A percentile compares a stretch with the other conserved stretches of the same genome.
phyloP scores from a whole-genome alignment of 2,888 invertebrate genomes.

The Byasa hedistus region DNA sequence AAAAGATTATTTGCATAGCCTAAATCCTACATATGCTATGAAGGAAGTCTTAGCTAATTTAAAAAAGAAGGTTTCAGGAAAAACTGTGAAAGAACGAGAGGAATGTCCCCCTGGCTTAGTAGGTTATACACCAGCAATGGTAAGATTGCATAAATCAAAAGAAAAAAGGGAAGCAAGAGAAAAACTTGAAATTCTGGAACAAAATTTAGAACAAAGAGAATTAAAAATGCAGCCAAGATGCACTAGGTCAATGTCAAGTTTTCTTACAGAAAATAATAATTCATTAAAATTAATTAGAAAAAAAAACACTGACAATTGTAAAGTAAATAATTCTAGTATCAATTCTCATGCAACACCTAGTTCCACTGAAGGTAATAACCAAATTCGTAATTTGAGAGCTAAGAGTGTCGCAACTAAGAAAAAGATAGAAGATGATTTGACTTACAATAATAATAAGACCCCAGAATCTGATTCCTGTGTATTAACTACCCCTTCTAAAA shows the following conservation, averaged over 20 bases:
- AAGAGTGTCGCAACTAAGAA: background rate
- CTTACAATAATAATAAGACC: background rate
- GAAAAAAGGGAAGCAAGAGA: slow-evolving; percentile 70
- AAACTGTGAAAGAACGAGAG: slow-evolving; percentile 52
- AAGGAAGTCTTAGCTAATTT: slow-evolving; percentile 82
- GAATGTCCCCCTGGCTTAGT: slow-evolving; percentile 46
- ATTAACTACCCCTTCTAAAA: background rate
- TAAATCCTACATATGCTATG: slow-evolving; percentile 87
- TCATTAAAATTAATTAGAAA: slow-evolving; percentile 19
- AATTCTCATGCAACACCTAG: background rate
- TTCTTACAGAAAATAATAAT: slow-evolving; percentile 11
- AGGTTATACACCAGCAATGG: slow-evolving; percentile 81
- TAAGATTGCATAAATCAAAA: slow-evolving; percentile 70
- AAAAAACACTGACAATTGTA: slow-evolving; percentile 11
- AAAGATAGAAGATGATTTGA: background rate
- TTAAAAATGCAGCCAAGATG: slow-evolving; percentile 39
- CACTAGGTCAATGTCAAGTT: slow-evolving; percentile 53
- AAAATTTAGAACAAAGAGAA: slow-evolving; percentile 42
- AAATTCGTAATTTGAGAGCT: background rate
- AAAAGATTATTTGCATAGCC: slow-evolving; percentile 69
- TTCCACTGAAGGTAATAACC: background rate
- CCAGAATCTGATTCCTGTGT: background rate
- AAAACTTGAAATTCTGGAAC: slow-evolving; percentile 53
- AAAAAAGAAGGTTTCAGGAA: slow-evolving; percentile 74
- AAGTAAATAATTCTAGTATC: background rate